Conservation (phyloP, 2,888 invertebrate genomes). For the Phaedon cochleariae region DNA sequence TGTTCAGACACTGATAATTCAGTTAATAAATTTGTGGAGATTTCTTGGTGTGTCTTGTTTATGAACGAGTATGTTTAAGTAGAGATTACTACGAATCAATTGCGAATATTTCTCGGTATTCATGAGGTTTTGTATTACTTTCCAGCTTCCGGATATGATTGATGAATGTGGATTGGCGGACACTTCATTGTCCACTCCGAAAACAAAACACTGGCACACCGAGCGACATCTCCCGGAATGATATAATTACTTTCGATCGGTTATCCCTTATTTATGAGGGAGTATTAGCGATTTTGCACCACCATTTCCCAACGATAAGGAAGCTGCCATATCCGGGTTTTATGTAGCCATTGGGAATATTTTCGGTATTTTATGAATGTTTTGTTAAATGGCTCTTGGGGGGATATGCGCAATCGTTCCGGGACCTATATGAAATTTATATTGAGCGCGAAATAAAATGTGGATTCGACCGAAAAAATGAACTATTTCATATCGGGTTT, state of each 20-base stretch:
- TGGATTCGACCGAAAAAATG: conserved; percentile 12
- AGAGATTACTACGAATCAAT: no score
- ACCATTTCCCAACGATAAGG: conserved; percentile 39
- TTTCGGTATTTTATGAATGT: conserved; percentile 41
- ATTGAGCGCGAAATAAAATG: conserved; percentile 31
- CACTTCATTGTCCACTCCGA: neutral
- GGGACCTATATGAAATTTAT: conserved; percentile 29
- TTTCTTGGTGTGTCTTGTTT: no score
- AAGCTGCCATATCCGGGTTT: conserved; percentile 33
- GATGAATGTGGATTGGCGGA: neutral
- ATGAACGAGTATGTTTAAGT: no score
- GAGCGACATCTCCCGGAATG: neutral
- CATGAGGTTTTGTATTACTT: no score
- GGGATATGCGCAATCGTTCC: conserved; percentile 25
- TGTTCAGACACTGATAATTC: no score
- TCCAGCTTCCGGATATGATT: neutral
- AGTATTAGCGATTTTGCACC: conserved; percentile 35
- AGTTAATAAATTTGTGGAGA: no score
- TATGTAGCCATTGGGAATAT: conserved; percentile 41
- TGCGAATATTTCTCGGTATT: no score
- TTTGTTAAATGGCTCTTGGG: conserved; percentile 33
- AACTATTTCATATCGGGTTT: conserved; percentile 5
- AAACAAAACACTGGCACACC: neutral
- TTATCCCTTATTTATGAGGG: conserved; percentile 29
- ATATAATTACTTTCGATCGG: conserved; percentile 21